These are phyloP conservation scores for Trichopoda pennipes DNA, from an alignment of 2,888 invertebrate species.

Conservation along the genomic window DNA sequence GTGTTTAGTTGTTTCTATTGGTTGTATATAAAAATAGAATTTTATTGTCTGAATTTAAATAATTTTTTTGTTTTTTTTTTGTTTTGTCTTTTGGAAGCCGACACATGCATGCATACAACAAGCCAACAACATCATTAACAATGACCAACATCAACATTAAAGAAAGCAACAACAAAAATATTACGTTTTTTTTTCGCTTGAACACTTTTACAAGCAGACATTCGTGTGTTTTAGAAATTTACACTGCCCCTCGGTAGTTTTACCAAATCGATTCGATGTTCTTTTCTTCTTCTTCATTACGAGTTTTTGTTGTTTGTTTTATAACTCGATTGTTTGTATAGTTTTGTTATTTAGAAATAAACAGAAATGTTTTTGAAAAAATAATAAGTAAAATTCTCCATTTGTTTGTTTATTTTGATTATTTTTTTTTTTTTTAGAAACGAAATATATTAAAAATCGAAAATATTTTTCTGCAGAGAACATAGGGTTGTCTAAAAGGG, in stretches of 20 bases:
- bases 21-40: conserved; percentile 24
- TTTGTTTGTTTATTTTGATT: background rate
- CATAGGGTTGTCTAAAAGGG: background rate
- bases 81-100: no score
- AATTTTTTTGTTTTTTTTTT: conserved; percentile 39
- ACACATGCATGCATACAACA: background rate
- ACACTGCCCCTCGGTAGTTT: conserved; percentile 15
- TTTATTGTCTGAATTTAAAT: conserved; percentile 27
- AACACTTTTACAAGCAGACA: conserved; percentile 24
- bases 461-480: background rate
- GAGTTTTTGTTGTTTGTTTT: background rate
- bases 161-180: conserved; percentile 13
- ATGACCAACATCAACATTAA: conserved; percentile 41
- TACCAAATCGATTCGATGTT: conserved; percentile 5
- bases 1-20: conserved; percentile 18
- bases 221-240: conserved; percentile 20
- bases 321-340: background rate
- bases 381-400: conserved; percentile 2
- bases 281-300: background rate
- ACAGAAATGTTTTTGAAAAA: conserved; percentile 8
- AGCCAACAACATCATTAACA: conserved; percentile 28
- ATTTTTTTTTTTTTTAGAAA: no score
- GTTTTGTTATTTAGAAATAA: conserved; percentile 8
- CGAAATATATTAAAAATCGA: background rate
- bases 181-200: conserved; percentile 31